These are phyloP conservation scores for Nebria ingens DNA, from an alignment of 1,140 invertebrate genomes.

Conservation along the genomic window DNA sequence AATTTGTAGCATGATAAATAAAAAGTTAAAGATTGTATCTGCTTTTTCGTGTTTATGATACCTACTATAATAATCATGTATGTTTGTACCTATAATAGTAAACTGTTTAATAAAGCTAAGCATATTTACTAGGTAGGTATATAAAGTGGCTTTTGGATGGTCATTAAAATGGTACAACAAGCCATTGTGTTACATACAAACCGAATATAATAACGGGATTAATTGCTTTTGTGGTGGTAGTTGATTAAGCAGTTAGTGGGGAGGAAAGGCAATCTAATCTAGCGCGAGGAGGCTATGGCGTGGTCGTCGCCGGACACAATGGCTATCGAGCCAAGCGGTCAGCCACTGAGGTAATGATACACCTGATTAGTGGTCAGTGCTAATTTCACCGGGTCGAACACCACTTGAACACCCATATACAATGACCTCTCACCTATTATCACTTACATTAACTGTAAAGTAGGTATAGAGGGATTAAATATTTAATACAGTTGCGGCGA, in stretches of 20 bases:
- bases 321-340: neutral
- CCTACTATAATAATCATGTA: too few relatives aligned
- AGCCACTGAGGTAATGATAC: slow-evolving; percentile 4
- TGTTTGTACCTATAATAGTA: too few relatives aligned
- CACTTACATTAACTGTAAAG: neutral
- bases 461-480: too few relatives aligned
- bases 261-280: slow-evolving; percentile 2
- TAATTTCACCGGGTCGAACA: neutral
- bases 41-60: too few relatives aligned
- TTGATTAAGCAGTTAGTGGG: slow-evolving; percentile 1
- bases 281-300: neutral
- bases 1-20: too few relatives aligned
- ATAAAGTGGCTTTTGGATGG: too few relatives aligned
- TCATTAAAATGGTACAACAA: too few relatives aligned
- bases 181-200: too few relatives aligned
- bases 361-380: slow-evolving; percentile 5
- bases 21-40: too few relatives aligned
- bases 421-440: neutral
- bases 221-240: neutral
- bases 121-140: too few relatives aligned
- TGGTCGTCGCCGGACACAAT: neutral
- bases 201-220: neutral
- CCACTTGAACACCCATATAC: neutral
- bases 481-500: too few relatives aligned
- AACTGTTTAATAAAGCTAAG: too few relatives aligned